phyloP scores from a whole-genome alignment of 2,888 invertebrate genomes.

The Nephrotoma guestfalica region DNA sequence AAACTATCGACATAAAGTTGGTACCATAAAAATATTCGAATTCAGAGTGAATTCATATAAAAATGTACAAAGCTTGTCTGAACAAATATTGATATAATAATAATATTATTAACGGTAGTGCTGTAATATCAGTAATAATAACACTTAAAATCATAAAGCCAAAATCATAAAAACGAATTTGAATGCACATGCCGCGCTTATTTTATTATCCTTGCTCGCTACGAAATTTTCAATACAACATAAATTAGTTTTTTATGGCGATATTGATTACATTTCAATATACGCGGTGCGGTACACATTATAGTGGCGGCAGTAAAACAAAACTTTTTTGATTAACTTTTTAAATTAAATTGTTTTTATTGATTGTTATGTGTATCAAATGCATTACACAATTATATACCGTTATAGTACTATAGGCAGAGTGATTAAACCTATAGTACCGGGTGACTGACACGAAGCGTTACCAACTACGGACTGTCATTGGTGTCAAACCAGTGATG shows the following conservation, averaged over 20 bases:
- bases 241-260: not conserved
- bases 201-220: not conserved
- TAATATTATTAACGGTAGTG: too few species aligned
- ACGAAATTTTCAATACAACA: not conserved
- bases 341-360: not conserved
- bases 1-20: too few species aligned
- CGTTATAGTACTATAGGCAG: too few species aligned
- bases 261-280: not conserved
- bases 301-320: not conserved
- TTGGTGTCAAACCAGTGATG: too few species aligned
- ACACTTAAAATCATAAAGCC: not conserved
- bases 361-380: not conserved
- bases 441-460: too few species aligned
- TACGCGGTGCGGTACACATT: not conserved
- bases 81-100: not conserved
- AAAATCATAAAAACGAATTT: not conserved
- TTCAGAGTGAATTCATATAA: not conserved
- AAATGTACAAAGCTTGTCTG: not conserved
- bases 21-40: not conserved
- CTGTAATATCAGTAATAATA: not conserved
- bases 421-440: too few species aligned
- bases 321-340: not conserved
- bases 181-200: not conserved
- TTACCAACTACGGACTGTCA: too few species aligned
- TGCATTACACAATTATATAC: too few species aligned